Evolutionary conservation across 2,888 invertebrate species (phyloP).

Genomic region (Trisateles emortualis): DNA sequence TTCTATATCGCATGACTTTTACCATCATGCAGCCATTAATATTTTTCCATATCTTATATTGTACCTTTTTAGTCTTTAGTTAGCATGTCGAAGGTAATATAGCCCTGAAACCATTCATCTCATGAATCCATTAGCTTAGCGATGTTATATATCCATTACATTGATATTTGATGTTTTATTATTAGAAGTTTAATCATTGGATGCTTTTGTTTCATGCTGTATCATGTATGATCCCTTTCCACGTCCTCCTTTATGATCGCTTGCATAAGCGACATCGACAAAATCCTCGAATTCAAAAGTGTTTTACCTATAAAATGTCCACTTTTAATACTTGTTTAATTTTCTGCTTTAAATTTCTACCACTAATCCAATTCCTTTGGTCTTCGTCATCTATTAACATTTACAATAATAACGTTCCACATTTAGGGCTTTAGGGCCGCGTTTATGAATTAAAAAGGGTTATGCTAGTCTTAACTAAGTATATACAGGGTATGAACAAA

Average conservation of each 20-base stretch:
- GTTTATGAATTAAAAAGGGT: no score
- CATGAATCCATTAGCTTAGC: conserved; percentile 63
- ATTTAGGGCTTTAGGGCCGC: neutral
- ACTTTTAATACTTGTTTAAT: neutral
- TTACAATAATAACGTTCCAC: neutral
- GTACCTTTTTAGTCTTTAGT: conserved; percentile 46
- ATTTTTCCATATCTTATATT: conserved; percentile 32
- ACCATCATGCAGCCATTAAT: conserved; percentile 58
- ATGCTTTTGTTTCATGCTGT: conserved; percentile 58
- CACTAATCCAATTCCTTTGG: neutral
- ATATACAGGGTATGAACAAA: no score
- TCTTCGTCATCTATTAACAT: conserved; percentile 8
- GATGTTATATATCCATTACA: conserved; percentile 47
- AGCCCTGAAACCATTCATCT: conserved; percentile 58
- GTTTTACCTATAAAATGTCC: no score
- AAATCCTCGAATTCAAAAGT: neutral
- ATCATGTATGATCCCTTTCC: conserved; percentile 48
- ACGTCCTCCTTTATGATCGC: neutral
- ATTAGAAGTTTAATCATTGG: conserved; percentile 55
- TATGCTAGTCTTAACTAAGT: no score
- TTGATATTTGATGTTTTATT: conserved; percentile 57
- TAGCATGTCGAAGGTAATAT: conserved; percentile 66
- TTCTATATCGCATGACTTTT: conserved; percentile 65
- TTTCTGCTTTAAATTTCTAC: neutral
- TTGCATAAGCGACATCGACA: conserved; percentile 1